Percentiles rank a stretch among this genome's conserved stretches.
phyloP scores from a whole-genome alignment of 2,797 vertebrate species.

The Parotocinclus haroldoi region DNA sequence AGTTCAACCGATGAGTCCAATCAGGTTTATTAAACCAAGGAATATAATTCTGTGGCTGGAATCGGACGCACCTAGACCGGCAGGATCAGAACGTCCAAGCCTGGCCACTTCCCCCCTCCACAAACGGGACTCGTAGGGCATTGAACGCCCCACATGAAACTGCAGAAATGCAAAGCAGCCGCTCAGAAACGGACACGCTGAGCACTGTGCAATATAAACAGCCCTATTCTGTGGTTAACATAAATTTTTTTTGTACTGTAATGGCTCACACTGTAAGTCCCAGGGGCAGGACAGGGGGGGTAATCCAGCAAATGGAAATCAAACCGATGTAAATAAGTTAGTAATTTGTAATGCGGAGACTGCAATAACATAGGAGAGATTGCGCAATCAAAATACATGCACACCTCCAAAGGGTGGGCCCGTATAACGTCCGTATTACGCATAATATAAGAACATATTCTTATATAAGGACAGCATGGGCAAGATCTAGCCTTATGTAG shows the following conservation, averaged over 20 bases:
- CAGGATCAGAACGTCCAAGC: slow-evolving; percentile 7
- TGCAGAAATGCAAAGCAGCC: slow-evolving; percentile 18
- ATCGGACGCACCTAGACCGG: slow-evolving; percentile 13
- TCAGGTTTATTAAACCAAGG: background rate
- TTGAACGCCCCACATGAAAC: background rate
- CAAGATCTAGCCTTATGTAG: too few relatives aligned
- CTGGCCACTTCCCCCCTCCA: background rate
- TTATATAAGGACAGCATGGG: too few relatives aligned
- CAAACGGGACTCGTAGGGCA: slow-evolving; percentile 4
- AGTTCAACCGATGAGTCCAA: background rate
- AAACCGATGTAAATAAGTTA: slow-evolving; percentile 45
- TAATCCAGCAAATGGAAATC: slow-evolving; percentile 44
- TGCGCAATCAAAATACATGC: background rate
- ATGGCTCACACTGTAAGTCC: slow-evolving; percentile 30
- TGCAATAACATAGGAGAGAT: slow-evolving; percentile 1
- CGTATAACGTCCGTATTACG: background rate
- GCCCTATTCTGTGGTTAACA: slow-evolving; percentile 23
- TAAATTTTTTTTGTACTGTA: slow-evolving; percentile 20
- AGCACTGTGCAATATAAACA: slow-evolving; percentile 39
- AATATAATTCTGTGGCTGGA: background rate
- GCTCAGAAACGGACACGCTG: background rate
- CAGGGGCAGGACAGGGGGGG: slow-evolving; percentile 27
- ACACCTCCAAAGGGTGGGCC: too few relatives aligned
- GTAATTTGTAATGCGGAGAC: slow-evolving; percentile 30
- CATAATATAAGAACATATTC: background rate